These are phyloP conservation scores for Diadegma fenestrale DNA, from an alignment of 2,888 invertebrate genomes.

Conservation along the genomic window DNA sequence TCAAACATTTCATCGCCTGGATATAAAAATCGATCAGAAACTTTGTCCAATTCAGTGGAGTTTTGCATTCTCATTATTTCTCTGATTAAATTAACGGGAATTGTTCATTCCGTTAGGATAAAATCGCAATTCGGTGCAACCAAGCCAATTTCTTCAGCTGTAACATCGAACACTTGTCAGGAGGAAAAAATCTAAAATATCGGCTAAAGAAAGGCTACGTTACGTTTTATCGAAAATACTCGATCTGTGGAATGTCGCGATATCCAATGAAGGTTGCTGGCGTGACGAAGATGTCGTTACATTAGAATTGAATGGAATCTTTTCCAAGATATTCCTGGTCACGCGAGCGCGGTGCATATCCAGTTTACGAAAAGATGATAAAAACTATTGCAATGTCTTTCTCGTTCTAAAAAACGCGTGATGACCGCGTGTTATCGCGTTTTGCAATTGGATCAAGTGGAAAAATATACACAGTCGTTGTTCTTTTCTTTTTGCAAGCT, in stretches of 20 bases:
- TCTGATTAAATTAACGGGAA: background rate
- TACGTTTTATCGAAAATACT: conserved; percentile 42
- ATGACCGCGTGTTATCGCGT: too few species aligned
- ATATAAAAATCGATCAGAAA: background rate
- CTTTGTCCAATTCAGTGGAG: background rate
- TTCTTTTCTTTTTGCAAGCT: conserved; percentile 45
- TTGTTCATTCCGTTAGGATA: background rate
- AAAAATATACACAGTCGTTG: background rate
- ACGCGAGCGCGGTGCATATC: conserved; percentile 7
- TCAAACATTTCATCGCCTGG: background rate
- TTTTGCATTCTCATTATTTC: background rate
- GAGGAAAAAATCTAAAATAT: conserved; percentile 17
- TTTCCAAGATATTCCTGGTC: conserved; percentile 70
- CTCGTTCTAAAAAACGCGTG: too few species aligned
- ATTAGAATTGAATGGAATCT: conserved; percentile 79
- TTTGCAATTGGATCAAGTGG: background rate
- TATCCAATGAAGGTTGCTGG: conserved; percentile 48
- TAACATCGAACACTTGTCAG: conserved; percentile 6
- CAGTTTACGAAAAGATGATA: conserved; percentile 26
- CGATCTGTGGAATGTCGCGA: conserved; percentile 67
- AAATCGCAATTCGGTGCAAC: background rate
- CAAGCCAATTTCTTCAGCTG: background rate
- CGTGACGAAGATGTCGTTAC: conserved; percentile 58
- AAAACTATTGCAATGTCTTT: too few species aligned
- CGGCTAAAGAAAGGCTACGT: conserved; percentile 20